Conservation (phyloP, 2,888 invertebrate species). For the Dynastes hyllus region DNA sequence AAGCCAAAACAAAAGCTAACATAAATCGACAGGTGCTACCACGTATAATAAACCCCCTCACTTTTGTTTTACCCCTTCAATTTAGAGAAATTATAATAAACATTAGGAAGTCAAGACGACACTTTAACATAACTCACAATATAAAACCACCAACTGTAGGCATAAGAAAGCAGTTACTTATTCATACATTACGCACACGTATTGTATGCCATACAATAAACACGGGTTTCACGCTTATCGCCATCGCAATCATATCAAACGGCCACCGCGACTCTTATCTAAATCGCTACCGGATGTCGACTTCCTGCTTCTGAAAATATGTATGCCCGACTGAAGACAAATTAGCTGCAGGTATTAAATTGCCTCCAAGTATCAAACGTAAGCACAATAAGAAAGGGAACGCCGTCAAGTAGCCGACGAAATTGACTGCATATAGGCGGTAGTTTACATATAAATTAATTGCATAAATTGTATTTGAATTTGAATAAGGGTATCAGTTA, state of each 20-base stretch:
- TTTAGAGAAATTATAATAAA: no score
- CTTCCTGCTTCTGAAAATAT: conserved; percentile 12
- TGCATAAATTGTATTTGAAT: neutral
- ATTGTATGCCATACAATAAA: neutral
- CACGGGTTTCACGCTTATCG: neutral
- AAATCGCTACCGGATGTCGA: conserved; percentile 10
- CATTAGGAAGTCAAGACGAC: no score
- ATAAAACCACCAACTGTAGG: no score
- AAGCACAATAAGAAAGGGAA: neutral
- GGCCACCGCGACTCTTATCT: neutral
- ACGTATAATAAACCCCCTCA: no score
- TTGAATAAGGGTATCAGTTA: neutral
- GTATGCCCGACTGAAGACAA: neutral
- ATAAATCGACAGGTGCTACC: no score
- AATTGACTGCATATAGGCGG: neutral
- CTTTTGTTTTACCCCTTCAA: no score
- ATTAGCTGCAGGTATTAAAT: conserved; percentile 1
- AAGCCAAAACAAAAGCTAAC: no score
- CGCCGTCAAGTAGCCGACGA: neutral
- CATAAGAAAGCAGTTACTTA: no score
- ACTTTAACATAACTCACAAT: no score
- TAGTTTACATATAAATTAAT: conserved; percentile 5
- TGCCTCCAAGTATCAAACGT: neutral
- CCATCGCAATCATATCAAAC: neutral
- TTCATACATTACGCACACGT: neutral